Conservation (phyloP, 2,797 vertebrate species). For the Dallia pectoralis region DNA sequence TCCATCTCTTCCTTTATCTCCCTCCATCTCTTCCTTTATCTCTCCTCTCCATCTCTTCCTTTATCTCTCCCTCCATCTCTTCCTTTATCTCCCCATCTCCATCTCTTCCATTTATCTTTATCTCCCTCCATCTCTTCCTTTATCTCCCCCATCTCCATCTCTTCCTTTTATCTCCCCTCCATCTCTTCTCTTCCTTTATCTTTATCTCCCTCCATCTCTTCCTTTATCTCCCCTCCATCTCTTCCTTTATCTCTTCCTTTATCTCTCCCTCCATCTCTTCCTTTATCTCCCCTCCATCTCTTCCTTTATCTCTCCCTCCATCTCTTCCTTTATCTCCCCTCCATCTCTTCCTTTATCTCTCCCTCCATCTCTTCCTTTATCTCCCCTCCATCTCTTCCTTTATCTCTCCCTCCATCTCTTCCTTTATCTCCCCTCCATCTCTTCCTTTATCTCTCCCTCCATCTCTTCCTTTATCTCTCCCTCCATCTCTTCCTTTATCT, state of each 20-base stretch:
- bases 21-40: conserved; percentile 49
- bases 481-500: conserved; percentile 48
- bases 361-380: conserved; percentile 15
- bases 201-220: conserved; percentile 47
- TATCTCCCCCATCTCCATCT: too few relatives aligned
- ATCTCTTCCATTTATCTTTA: conserved; percentile 73
- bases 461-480: too few relatives aligned
- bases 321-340: too few relatives aligned
- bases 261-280: conserved; percentile 72
- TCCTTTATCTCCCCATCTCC: conserved; percentile 39
- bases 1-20: too few relatives aligned
- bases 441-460: conserved; percentile 1
- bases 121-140: background rate
- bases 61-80: too few relatives aligned
- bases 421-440: conserved; percentile 49
- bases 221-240: too few relatives aligned
- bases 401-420: conserved; percentile 69
- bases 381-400: too few relatives aligned
- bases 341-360: conserved; percentile 47
- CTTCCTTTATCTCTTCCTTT: conserved; percentile 35
- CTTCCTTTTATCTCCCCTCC: too few relatives aligned
- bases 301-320: conserved; percentile 1
- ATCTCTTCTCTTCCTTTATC: conserved; percentile 47
- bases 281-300: background rate
- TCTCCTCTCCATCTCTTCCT: conserved; percentile 19